Evolutionary conservation across 2,888 invertebrate genomes (phyloP).

Genomic region (Acrocera orbiculus): DNA sequence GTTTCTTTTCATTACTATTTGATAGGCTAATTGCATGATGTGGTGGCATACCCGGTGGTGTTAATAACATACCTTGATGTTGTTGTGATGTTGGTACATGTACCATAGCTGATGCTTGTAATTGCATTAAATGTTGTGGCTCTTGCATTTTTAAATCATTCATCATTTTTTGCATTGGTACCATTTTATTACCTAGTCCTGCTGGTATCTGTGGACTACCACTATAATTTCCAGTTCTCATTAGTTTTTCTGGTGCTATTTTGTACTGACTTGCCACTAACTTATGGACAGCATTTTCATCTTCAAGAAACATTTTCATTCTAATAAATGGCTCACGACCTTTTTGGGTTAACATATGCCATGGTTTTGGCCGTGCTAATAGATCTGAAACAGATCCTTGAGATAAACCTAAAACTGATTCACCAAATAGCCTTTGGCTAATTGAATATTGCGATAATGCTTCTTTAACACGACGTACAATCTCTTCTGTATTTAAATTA

Average conservation of each 20-base stretch:
- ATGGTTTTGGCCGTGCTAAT: conserved; percentile 91
- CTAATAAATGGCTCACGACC: conserved; percentile 92
- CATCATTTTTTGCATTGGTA: conserved; percentile 61
- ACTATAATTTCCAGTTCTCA: conserved; percentile 89
- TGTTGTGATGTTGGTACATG: conserved; percentile 27
- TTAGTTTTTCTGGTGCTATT: conserved; percentile 92
- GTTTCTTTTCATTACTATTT: conserved; percentile 41
- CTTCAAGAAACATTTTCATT: conserved; percentile 96
- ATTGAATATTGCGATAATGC: conserved; percentile 90
- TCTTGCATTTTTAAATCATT: conserved; percentile 58
- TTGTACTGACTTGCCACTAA: conserved; percentile 94
- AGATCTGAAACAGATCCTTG: conserved; percentile 97
- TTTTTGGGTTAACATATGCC: conserved; percentile 98
- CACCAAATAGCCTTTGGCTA: conserved; percentile 94
- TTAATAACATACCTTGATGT: conserved; percentile 42
- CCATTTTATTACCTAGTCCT: conserved; percentile 55
- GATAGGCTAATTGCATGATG: conserved; percentile 54
- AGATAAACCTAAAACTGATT: conserved; percentile 88
- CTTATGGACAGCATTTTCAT: conserved; percentile 88
- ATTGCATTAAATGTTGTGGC: conserved; percentile 42
- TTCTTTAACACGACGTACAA: conserved; percentile 91
- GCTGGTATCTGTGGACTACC: conserved; percentile 58
- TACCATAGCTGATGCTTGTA: conserved; percentile 31
- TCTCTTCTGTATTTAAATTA: conserved; percentile 94
- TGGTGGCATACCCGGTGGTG: conserved; percentile 59